These are phyloP conservation scores for Cochlearius cochlearius DNA, from an alignment of 2,113 vertebrate genomes.

Conservation along the genomic window DNA sequence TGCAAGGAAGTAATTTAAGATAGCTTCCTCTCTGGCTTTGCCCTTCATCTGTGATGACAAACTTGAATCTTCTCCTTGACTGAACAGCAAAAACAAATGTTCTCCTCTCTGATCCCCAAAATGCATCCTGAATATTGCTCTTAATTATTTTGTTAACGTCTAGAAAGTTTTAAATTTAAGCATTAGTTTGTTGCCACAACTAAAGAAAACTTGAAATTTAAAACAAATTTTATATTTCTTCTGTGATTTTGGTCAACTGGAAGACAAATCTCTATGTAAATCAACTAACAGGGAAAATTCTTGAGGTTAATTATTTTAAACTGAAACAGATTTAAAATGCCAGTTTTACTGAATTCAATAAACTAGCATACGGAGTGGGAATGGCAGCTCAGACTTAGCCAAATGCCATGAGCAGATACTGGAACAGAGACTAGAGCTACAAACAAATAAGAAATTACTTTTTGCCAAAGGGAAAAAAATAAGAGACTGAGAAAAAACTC, in stretches of 20 bases:
- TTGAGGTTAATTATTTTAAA: neutral
- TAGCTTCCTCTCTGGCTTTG: neutral
- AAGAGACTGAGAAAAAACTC: neutral
- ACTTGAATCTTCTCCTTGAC: neutral
- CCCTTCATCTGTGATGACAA: neutral
- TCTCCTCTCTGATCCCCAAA: neutral
- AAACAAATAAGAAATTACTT: neutral
- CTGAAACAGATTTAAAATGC: neutral
- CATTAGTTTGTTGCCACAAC: neutral
- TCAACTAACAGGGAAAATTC: neutral
- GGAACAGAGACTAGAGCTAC: neutral
- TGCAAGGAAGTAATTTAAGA: neutral
- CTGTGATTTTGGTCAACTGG: neutral
- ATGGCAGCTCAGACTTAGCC: neutral
- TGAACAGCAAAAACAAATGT: neutral
- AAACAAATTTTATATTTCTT: neutral
- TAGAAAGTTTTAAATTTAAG: neutral
- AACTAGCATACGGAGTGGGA: neutral
- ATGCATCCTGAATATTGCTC: neutral
- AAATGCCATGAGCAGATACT: neutral
- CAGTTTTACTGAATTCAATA: neutral
- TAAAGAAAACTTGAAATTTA: neutral
- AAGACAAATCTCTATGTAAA: neutral
- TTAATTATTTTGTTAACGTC: neutral
- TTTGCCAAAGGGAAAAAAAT: neutral